A percentile compares a stretch with the other conserved stretches of the same genome.
phyloP scores from a whole-genome alignment of 2,888 invertebrate species.

The Sarcophaga subvicina region DNA sequence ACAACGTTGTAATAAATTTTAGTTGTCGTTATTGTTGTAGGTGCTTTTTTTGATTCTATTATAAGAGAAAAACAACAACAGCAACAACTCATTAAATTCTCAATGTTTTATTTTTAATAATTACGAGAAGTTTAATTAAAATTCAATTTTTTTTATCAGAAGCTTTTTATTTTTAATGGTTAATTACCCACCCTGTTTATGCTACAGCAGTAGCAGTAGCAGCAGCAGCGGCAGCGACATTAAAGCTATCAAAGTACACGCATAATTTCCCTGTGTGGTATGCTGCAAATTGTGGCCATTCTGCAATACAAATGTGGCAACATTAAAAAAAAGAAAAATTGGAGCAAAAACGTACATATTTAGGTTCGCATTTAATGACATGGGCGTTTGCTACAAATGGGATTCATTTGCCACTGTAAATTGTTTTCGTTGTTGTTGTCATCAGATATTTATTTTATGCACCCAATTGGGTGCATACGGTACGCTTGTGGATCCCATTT shows the following conservation, averaged over 20 bases:
- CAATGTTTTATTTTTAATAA: slow-evolving; percentile 50
- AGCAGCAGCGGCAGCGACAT: background rate
- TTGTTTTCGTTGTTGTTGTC: background rate
- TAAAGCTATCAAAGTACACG: background rate
- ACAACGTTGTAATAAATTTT: background rate
- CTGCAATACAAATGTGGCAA: slow-evolving; percentile 32
- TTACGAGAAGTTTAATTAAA: slow-evolving; percentile 63
- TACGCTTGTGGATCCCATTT: slow-evolving; percentile 21
- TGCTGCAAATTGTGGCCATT: slow-evolving; percentile 14
- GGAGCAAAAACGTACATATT: background rate
- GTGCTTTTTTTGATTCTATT: background rate
- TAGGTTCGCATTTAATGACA: slow-evolving; percentile 3
- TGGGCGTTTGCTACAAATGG: slow-evolving; percentile 29
- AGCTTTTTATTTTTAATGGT: slow-evolving; percentile 35
- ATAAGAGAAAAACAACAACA: slow-evolving; percentile 22
- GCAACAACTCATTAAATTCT: slow-evolving; percentile 40
- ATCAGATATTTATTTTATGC: background rate
- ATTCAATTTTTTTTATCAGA: slow-evolving; percentile 52
- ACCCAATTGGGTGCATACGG: slow-evolving; percentile 14
- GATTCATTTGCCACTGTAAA: background rate
- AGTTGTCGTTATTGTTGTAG: background rate
- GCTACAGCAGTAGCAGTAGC: background rate
- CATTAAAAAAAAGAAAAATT: background rate
- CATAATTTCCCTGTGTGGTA: background rate
- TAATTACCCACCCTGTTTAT: slow-evolving; percentile 57